A percentile compares a stretch with the other conserved stretches of the same genome.
These are phyloP conservation scores for Porites australiensis DNA, from an alignment of 64 coral and sea anemone genomes.

Conservation along the genomic window DNA sequence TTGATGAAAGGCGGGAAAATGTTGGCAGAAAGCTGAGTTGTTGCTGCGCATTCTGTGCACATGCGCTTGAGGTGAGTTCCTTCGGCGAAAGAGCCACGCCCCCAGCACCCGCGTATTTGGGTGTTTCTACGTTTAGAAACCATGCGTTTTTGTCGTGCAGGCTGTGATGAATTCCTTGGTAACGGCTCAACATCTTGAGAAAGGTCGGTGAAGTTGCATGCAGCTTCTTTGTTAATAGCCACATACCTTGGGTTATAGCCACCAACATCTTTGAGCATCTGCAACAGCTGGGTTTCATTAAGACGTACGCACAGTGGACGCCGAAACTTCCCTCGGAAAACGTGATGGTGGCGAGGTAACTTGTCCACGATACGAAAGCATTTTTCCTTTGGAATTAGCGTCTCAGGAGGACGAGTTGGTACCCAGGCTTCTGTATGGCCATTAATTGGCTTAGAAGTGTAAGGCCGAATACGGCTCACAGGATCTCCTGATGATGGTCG, in stretches of 20 bases:
- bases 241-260: constrained; percentile 11
- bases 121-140: background rate
- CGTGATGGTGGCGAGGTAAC: background rate
- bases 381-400: background rate
- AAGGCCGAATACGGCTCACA: too few relatives aligned
- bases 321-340: background rate
- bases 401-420: background rate
- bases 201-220: background rate
- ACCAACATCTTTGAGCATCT: background rate
- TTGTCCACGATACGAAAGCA: background rate
- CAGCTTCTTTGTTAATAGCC: background rate
- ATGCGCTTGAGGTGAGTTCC: background rate
- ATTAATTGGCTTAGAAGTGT: too few relatives aligned
- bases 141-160: background rate
- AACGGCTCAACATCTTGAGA: background rate
- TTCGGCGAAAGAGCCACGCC: background rate
- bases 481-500: too few relatives aligned
- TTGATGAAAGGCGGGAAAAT: constrained; percentile 25
- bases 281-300: background rate
- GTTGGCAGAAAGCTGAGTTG: background rate
- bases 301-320: background rate
- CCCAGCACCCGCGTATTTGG: background rate
- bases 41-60: constrained; percentile 24
- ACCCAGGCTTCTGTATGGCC: background rate
- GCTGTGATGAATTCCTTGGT: background rate